Conservation (phyloP, 2,888 invertebrate genomes). For the Parapristionchus giblindavisi region DNA sequence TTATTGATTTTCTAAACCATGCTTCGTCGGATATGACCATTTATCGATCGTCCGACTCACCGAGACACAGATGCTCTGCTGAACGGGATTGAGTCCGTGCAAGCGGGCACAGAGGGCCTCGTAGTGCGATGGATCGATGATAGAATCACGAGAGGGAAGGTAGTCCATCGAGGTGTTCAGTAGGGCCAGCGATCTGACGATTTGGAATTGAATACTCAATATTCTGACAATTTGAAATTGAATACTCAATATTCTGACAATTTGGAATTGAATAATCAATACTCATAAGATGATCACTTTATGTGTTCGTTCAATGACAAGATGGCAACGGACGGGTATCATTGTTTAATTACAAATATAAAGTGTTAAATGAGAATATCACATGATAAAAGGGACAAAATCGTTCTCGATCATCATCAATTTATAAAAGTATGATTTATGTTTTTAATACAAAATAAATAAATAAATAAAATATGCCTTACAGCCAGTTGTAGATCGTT, state of each 20-base stretch:
- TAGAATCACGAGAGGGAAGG: neutral
- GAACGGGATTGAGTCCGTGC: constrained; percentile 55
- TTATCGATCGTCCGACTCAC: too few relatives aligned
- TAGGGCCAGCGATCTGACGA: constrained; percentile 35
- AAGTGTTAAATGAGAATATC: too few relatives aligned
- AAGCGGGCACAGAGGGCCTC: constrained; percentile 50
- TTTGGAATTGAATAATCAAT: neutral
- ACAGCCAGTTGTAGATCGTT: constrained; percentile 28
- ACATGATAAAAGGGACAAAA: too few relatives aligned
- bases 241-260: neutral
- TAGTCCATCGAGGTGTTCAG: constrained; percentile 27
- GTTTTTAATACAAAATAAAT: neutral
- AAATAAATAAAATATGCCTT: too few relatives aligned
- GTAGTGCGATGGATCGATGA: constrained; percentile 3
- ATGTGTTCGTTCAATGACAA: too few relatives aligned
- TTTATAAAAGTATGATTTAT: neutral
- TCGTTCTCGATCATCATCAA: neutral
- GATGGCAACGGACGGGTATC: neutral
- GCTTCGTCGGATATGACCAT: too few relatives aligned
- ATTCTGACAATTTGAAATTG: too few relatives aligned
- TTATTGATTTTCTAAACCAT: too few relatives aligned
- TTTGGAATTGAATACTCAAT: neutral
- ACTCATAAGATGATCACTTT: neutral
- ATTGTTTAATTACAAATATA: too few relatives aligned
- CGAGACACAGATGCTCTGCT: constrained; percentile 52